Conservation (phyloP, 1,140 invertebrate species). For the Dreissena polymorpha region DNA sequence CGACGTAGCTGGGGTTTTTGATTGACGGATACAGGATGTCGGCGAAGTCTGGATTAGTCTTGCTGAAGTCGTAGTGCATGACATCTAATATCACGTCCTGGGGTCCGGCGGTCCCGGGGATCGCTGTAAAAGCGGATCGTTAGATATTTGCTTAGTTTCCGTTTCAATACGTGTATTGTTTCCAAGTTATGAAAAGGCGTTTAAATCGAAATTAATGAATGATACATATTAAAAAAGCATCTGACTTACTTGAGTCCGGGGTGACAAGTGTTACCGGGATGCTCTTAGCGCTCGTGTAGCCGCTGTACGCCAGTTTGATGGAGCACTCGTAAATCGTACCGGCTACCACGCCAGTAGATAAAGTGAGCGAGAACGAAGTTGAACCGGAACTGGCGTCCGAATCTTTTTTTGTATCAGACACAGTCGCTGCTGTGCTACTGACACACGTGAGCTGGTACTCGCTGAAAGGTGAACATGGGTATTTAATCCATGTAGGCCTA, state of each 20-base stretch:
- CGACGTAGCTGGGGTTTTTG: conserved; percentile 50
- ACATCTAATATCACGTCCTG: conserved; percentile 31
- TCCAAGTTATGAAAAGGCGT: too few relatives aligned
- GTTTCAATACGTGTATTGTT: too few relatives aligned
- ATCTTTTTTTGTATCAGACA: conserved; percentile 26
- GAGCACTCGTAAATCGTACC: conserved; percentile 46
- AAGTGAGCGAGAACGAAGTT: conserved; percentile 18
- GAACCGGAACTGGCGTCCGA: conserved; percentile 18
- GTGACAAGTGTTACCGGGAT: conserved; percentile 34
- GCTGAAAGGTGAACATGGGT: conserved; percentile 11
- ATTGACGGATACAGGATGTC: conserved; percentile 29
- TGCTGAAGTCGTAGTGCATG: conserved; percentile 52
- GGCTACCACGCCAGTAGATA: conserved; percentile 33
- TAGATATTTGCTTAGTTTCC: too few relatives aligned
- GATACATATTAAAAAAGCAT: too few relatives aligned
- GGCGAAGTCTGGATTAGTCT: conserved; percentile 56
- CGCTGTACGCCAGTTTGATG: conserved; percentile 11
- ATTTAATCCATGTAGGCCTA: too few relatives aligned
- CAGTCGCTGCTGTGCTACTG: conserved; percentile 17
- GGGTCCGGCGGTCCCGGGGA: conserved; percentile 10
- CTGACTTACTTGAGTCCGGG: conserved; percentile 13
- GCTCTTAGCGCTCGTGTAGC: conserved; percentile 45
- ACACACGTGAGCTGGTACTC: conserved; percentile 48
- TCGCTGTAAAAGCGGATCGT: background rate
- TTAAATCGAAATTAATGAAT: too few relatives aligned